Percentiles rank a stretch among this genome's conserved stretches.
phyloP scores from a whole-genome alignment of 2,888 invertebrate genomes.

The Limnephilus marmoratus region DNA sequence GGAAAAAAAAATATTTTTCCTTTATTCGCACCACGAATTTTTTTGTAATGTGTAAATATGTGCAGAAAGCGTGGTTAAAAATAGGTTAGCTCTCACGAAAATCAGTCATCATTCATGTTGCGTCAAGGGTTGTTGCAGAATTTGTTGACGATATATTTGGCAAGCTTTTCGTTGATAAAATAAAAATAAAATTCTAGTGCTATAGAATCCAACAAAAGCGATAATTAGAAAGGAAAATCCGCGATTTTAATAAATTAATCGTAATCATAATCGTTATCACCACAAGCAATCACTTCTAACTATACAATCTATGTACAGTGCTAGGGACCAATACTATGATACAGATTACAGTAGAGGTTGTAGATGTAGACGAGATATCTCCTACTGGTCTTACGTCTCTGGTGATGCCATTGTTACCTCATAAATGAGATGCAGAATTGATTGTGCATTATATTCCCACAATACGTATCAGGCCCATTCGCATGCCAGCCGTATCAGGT shows the following conservation, averaged over 20 bases:
- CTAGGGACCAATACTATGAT: not conserved
- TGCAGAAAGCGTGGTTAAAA: too few relatives aligned
- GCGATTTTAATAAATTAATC: not conserved
- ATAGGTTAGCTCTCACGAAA: too few relatives aligned
- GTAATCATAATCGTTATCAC: not conserved
- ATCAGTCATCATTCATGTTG: too few relatives aligned
- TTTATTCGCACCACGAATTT: too few relatives aligned
- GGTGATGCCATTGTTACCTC: slow-evolving; percentile 24
- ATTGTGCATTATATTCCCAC: slow-evolving; percentile 36
- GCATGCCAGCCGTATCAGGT: not conserved
- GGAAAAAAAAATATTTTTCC: not conserved
- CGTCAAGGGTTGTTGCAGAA: too few relatives aligned
- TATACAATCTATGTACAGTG: not conserved
- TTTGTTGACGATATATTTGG: too few relatives aligned
- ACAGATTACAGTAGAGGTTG: not conserved
- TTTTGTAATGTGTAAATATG: not conserved
- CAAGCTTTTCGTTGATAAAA: too few relatives aligned
- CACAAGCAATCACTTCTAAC: not conserved
- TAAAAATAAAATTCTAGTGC: too few relatives aligned
- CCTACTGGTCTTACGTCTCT: slow-evolving; percentile 42
- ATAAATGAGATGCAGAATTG: slow-evolving; percentile 39
- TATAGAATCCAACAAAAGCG: not conserved
- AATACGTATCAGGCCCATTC: slow-evolving; percentile 26
- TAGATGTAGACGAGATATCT: not conserved
- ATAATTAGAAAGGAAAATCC: not conserved